A percentile compares a stretch with the other conserved stretches of the same genome.
These are phyloP conservation scores for Megalops atlanticus DNA, from an alignment of 2,113 vertebrate genomes.

Conservation along the genomic window DNA sequence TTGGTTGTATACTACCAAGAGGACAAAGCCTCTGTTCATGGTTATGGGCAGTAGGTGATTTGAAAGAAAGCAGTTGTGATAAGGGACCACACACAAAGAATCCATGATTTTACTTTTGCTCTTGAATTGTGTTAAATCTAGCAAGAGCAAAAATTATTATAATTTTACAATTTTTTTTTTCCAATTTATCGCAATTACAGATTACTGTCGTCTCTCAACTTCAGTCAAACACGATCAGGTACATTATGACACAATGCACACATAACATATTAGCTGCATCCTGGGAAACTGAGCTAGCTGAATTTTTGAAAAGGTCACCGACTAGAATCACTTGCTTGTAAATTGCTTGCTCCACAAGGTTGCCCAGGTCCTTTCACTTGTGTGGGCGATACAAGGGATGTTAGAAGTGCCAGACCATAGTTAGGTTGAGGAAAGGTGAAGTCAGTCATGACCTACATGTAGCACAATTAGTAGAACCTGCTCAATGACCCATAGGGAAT, in stretches of 20 bases:
- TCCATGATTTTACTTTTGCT: too few relatives aligned
- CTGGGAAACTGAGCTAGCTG: neutral
- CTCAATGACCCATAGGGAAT: neutral
- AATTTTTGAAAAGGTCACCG: conserved; percentile 25
- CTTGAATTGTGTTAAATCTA: too few relatives aligned
- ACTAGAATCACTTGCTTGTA: conserved; percentile 14
- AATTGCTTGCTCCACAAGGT: conserved; percentile 12
- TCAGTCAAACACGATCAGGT: neutral
- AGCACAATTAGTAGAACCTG: neutral
- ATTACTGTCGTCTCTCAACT: too few relatives aligned
- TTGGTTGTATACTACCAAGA: too few relatives aligned
- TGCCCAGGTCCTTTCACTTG: neutral
- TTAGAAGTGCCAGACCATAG: neutral
- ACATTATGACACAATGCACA: neutral
- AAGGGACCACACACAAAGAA: too few relatives aligned
- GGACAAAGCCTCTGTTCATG: too few relatives aligned
- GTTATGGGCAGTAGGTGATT: too few relatives aligned
- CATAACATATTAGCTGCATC: neutral
- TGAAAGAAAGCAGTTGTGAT: too few relatives aligned
- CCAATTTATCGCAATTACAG: too few relatives aligned
- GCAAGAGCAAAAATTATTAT: too few relatives aligned
- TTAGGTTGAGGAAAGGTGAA: neutral
- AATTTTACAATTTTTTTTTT: too few relatives aligned
- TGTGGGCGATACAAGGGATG: neutral
- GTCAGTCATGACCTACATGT: neutral